A percentile compares a stretch with the other conserved stretches of the same genome.
phyloP scores from a whole-genome alignment of 2,113 vertebrate species.

The Sinosuthora webbiana region DNA sequence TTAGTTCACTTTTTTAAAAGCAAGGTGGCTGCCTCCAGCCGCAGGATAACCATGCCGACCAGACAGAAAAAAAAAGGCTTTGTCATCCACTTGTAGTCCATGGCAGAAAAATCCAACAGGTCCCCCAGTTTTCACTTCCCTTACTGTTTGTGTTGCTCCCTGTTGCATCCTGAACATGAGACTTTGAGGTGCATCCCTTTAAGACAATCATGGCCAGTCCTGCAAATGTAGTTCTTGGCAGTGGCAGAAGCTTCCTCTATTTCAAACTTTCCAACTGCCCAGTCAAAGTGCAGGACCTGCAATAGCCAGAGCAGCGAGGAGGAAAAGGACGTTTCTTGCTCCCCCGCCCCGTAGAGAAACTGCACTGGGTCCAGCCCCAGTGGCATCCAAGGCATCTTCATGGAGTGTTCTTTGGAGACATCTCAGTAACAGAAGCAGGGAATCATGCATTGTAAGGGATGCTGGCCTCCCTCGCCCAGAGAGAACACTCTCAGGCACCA shows the following conservation, averaged over 20 bases:
- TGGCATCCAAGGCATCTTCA: not conserved
- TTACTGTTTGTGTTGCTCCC: not conserved
- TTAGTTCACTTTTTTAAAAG: not conserved
- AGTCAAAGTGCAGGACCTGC: not conserved
- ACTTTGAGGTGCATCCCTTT: not conserved
- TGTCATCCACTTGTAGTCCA: not conserved
- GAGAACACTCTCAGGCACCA: not conserved
- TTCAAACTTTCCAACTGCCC: not conserved
- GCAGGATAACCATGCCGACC: not conserved
- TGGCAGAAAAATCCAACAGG: not conserved
- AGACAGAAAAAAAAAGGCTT: not conserved
- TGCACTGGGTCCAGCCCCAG: not conserved
- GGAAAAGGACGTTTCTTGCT: not conserved
- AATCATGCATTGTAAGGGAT: not conserved
- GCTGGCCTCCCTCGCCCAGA: not conserved
- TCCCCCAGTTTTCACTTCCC: not conserved
- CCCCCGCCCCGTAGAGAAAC: not conserved
- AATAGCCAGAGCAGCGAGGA: not conserved
- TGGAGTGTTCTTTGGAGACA: fast-evolving
- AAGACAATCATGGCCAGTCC: fast-evolving
- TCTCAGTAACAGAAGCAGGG: not conserved
- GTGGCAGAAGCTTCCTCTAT: not conserved
- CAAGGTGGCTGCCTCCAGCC: not conserved
- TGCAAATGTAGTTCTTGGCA: not conserved
- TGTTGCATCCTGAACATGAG: not conserved